These are phyloP conservation scores for Catagonus wagneri DNA, from an alignment of 2,113 vertebrate species.

Conservation along the genomic window DNA sequence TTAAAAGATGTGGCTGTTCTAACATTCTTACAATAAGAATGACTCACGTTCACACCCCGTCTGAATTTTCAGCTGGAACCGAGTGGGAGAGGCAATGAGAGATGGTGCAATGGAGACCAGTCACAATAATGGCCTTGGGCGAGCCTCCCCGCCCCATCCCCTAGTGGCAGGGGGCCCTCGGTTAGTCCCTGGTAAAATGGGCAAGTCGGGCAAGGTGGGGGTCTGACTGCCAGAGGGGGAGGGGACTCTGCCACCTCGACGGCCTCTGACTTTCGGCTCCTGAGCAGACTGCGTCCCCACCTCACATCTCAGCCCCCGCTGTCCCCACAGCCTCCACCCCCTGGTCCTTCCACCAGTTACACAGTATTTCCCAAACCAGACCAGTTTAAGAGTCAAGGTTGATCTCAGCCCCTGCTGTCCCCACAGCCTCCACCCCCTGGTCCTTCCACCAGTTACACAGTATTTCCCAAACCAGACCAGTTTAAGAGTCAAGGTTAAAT, in stretches of 20 bases:
- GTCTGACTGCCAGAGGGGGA: accelerated
- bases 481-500: background rate
- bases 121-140: background rate
- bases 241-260: accelerated
- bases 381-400: no score
- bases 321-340: background rate
- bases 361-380: background rate
- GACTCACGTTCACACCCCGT: conserved; percentile 41
- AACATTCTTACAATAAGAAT: conserved; percentile 32
- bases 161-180: background rate
- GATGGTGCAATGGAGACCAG: background rate
- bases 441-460: background rate
- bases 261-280: background rate
- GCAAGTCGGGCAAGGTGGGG: accelerated
- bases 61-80: conserved; percentile 41
- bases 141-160: background rate
- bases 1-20: conserved; percentile 59
- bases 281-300: background rate
- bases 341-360: background rate
- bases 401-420: background rate
- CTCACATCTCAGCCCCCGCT: background rate
- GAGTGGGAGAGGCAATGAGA: background rate
- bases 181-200: background rate
- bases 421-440: background rate
- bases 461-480: background rate